Conservation (phyloP, 2,888 invertebrate species). For the Ectemnius continuus region DNA sequence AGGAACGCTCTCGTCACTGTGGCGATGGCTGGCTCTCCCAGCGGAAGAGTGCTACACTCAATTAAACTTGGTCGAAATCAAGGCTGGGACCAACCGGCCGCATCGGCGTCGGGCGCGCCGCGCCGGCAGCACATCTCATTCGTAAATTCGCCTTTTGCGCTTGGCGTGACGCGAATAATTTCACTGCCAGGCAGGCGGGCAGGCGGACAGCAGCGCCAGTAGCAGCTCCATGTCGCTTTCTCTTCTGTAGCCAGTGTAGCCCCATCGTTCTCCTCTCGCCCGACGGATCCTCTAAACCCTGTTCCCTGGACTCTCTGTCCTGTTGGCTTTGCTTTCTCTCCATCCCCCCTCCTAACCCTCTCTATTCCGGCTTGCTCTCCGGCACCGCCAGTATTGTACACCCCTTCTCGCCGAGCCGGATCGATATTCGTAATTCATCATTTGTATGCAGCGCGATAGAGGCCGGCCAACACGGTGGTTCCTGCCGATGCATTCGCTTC, state of each 20-base stretch:
- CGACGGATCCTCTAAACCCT: conserved; percentile 9
- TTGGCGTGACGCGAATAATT: conserved; percentile 70
- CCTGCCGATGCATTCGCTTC: conserved; percentile 55
- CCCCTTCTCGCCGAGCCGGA: conserved; percentile 49
- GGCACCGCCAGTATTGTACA: conserved; percentile 39
- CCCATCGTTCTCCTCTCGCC: conserved; percentile 4
- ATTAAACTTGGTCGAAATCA: conserved; percentile 75
- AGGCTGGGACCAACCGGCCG: conserved; percentile 62
- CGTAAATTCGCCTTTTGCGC: conserved; percentile 70
- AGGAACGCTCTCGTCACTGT: conserved; percentile 37
- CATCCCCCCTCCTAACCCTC: not conserved
- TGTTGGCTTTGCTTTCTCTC: conserved; percentile 17
- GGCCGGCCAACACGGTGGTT: conserved; percentile 60
- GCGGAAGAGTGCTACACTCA: conserved; percentile 70
- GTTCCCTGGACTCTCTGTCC: conserved; percentile 3
- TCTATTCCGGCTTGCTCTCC: conserved; percentile 24
- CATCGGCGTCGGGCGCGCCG: conserved; percentile 49
- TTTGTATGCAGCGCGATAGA: conserved; percentile 75
- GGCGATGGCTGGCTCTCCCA: conserved; percentile 57
- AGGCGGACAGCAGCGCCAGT: too few relatives aligned
- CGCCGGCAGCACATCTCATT: conserved; percentile 64
- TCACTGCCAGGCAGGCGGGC: conserved; percentile 56
- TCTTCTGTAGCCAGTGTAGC: not conserved
- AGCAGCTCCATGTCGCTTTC: conserved; percentile 1
- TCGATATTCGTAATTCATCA: conserved; percentile 77